Conservation (phyloP, 2,113 vertebrate genomes). For the Beaufortia kweichowensis region DNA sequence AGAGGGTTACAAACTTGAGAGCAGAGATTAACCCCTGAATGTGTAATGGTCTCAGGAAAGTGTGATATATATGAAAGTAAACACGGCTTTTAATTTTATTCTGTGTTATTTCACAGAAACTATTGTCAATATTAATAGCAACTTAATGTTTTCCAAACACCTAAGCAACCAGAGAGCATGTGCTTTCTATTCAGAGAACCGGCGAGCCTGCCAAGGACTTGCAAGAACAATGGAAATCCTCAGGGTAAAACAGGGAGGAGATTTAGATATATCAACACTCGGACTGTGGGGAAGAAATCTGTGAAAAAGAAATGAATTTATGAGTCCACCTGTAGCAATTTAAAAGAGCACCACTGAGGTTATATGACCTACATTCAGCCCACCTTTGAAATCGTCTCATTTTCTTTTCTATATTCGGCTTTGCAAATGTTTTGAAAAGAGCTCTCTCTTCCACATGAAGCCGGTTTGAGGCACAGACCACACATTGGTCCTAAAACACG, state of each 20-base stretch:
- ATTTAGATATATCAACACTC: constrained; percentile 39
- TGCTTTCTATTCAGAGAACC: background rate
- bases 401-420: constrained; percentile 53
- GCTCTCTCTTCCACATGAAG: constrained; percentile 41
- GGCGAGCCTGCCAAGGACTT: background rate
- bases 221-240: constrained; percentile 24
- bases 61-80: background rate
- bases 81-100: background rate
- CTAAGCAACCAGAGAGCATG: background rate
- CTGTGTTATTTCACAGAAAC: no score
- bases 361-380: constrained; percentile 40
- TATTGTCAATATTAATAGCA: background rate
- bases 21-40: constrained; percentile 32
- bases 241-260: constrained; percentile 6
- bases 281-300: constrained; percentile 4
- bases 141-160: background rate
- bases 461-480: constrained; percentile 27
- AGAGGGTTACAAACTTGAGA: constrained; percentile 32
- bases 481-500: constrained; percentile 5
- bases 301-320: constrained; percentile 31
- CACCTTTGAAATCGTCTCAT: constrained; percentile 44
- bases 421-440: constrained; percentile 51
- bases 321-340: constrained; percentile 41
- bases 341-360: constrained; percentile 36
- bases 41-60: background rate